These are phyloP conservation scores for Tortricodes alternella DNA, from an alignment of 2,888 invertebrate species.

Conservation along the genomic window DNA sequence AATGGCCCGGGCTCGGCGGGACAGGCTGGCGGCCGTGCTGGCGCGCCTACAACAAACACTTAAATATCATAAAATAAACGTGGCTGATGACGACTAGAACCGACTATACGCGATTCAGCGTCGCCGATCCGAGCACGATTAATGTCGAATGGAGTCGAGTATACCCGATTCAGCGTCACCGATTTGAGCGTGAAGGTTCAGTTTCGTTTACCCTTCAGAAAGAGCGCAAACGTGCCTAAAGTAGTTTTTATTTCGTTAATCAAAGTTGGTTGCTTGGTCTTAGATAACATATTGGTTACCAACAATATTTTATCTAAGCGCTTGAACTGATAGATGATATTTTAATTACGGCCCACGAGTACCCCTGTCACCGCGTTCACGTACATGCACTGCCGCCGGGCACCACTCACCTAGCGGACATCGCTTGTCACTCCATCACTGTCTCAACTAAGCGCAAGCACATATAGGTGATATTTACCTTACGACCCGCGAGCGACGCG, in stretches of 20 bases:
- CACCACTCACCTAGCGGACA: conserved; percentile 48
- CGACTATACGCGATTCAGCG: no score
- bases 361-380: conserved; percentile 95
- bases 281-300: no score
- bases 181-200: no score
- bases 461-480: conserved; percentile 68
- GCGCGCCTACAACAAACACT: conserved; percentile 59
- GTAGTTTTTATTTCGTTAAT: no score
- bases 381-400: conserved; percentile 87
- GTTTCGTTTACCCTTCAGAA: no score
- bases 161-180: no score
- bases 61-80: neutral
- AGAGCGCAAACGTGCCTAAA: no score
- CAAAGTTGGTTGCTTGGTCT: no score
- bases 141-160: no score
- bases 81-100: no score
- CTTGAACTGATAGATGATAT: conserved; percentile 15
- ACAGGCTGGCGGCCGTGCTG: conserved; percentile 81
- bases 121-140: no score
- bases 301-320: conserved; percentile 44
- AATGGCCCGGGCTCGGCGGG: conserved; percentile 80
- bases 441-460: conserved; percentile 43
- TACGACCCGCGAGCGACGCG: conserved; percentile 92
- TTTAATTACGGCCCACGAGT: conserved; percentile 91
- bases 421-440: conserved; percentile 41